Conservation (phyloP, 2,113 vertebrate species). For the Manacus vitellinus region DNA sequence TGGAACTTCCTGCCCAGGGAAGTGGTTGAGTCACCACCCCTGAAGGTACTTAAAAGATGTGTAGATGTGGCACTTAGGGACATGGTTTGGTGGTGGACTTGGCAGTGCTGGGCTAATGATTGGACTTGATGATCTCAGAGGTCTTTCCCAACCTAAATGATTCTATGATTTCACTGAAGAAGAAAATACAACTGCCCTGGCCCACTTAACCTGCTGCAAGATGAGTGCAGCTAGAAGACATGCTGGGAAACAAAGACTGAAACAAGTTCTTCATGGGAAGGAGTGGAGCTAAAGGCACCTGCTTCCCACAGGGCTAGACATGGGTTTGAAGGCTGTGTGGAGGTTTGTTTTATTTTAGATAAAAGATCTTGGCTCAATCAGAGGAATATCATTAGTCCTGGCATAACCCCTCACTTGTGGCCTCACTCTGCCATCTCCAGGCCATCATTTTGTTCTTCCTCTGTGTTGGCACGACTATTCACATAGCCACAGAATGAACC, state of each 20-base stretch:
- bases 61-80: neutral
- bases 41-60: neutral
- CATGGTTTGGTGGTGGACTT: neutral
- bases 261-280: neutral
- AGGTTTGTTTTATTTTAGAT: neutral
- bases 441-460: neutral
- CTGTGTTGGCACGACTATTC: neutral
- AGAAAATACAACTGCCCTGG: neutral
- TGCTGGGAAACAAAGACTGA: neutral
- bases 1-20: neutral
- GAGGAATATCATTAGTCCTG: neutral
- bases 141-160: neutral
- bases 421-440: neutral
- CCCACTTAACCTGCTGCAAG: neutral
- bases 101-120: neutral
- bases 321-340: neutral
- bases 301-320: neutral
- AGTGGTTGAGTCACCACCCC: neutral
- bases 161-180: neutral
- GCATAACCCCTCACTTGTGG: neutral
- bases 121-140: neutral
- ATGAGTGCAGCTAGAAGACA: neutral
- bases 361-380: neutral
- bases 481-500: neutral
- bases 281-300: neutral